phyloP scores from a whole-genome alignment of 2,113 vertebrate species.

The Apteryx mantelli region DNA sequence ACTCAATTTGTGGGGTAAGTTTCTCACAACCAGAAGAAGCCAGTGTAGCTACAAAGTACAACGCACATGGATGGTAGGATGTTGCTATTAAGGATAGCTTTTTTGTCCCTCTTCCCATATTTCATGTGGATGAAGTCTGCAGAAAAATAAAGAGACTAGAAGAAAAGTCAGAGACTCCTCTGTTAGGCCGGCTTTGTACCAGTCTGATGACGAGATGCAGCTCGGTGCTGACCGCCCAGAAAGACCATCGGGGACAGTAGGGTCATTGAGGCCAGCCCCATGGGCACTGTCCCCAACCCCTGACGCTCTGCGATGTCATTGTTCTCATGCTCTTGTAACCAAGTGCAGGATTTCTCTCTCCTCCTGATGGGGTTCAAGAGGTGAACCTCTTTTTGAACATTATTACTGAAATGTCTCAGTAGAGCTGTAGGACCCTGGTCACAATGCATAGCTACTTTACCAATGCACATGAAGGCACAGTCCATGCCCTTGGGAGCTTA shows the following conservation, averaged over 20 bases:
- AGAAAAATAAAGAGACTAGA: not conserved
- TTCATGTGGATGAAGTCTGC: not conserved
- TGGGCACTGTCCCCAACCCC: not conserved
- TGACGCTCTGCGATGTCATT: not conserved
- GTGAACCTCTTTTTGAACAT: not conserved
- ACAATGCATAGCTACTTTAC: not conserved
- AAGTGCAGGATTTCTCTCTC: not conserved
- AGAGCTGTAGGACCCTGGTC: not conserved
- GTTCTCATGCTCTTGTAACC: not conserved
- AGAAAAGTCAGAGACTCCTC: not conserved
- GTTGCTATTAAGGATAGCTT: not conserved
- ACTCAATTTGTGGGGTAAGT: not conserved
- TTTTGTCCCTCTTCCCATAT: not conserved
- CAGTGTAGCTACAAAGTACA: not conserved
- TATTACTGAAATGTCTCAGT: not conserved
- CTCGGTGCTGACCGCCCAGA: rapidly evolving
- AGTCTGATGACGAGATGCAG: not conserved
- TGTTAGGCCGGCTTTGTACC: not conserved
- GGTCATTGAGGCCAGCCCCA: not conserved
- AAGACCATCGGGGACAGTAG: not conserved
- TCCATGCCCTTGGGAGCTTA: not conserved
- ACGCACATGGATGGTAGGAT: not conserved
- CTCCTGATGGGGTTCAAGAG: not conserved
- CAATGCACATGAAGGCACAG: not conserved
- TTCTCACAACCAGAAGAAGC: not conserved